Base-by-base conservation (phyloP, 2,113 vertebrate genomes). In the Haemorhous mexicanus region DNA sequence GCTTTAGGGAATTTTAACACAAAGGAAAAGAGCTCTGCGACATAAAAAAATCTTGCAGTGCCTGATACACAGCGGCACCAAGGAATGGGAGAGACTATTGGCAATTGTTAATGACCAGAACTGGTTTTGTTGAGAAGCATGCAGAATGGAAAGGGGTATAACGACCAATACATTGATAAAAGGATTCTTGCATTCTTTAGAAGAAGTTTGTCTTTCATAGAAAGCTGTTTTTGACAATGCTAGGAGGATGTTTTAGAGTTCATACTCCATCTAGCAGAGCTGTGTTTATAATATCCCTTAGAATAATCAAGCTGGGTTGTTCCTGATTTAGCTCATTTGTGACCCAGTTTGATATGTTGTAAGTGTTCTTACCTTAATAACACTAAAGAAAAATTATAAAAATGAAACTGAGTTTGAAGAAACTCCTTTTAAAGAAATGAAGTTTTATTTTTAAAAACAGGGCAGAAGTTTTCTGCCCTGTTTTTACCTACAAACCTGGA, bases 1-100 rank as follows among this genome's bases (percentile, higher is more conserved):
- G 58, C 49, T 78, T 44, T 35, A 43, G 66, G 77, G 86, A 68
- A 53, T 92, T 88, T 32, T 56, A 89, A 69, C 76, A 90, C 92
- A 94, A 96, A 96, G 80, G 83, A 93, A 95, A 90, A 93, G 35
- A 78, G 72, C 75, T 90, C 68, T 88, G 37, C 72, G n/a, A 15
- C 58, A 43, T 86, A 37, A 75, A 81, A 56, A 61, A 77, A 41
- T 84, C 35, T 85, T 52, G 82, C 55, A 53, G 82, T 16, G 75
- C 70, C 66, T 82, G 81, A 93, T 76, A 87, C 2, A 0, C 58
- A 82, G 74, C 16, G 27, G 80, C 84, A 79, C 77, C 55, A 37
- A 47, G 16, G 69, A 89, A 52, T 32, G 37, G 67, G 58, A 46
- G 63, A 69, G 46, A 70, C 78, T 74, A 2, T 21, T 91, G 78